Evolutionary conservation across 2,797 vertebrate species (phyloP).

Genomic region (Echiichthys vipera): DNA sequence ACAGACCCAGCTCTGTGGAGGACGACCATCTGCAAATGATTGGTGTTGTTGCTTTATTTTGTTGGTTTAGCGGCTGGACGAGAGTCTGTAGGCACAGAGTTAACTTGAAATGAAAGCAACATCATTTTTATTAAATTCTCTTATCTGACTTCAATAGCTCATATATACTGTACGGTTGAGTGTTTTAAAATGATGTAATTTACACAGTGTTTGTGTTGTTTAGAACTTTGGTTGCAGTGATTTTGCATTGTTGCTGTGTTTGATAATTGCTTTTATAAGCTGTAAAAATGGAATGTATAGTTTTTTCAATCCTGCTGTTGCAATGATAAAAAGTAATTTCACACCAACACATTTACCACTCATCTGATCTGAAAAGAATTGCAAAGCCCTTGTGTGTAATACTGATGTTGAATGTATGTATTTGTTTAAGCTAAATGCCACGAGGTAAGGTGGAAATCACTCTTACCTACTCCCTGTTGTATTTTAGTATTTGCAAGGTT

Average conservation of each 20-base stretch:
- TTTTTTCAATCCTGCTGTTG: not conserved
- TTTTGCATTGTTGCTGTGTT: conserved; percentile 19
- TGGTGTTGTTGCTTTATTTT: not conserved
- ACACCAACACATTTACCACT: conserved; percentile 5
- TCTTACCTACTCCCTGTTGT: conserved; percentile 51
- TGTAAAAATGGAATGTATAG: not conserved
- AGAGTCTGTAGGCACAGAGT: not conserved
- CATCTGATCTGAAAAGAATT: conserved; percentile 8
- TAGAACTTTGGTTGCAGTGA: not conserved
- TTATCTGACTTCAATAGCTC: not conserved
- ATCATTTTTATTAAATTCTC: not conserved
- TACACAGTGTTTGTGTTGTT: not conserved
- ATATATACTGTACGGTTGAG: not conserved
- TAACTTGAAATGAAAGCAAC: conserved; percentile 1
- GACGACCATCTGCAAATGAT: no score
- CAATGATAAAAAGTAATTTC: not conserved
- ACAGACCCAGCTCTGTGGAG: no score
- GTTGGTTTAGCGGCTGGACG: not conserved
- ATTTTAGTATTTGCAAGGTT: conserved; percentile 32
- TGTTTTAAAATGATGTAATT: conserved; percentile 4
- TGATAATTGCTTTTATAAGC: not conserved
- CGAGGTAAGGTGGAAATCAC: conserved; percentile 26
- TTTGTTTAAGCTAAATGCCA: conserved; percentile 50
- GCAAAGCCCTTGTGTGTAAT: conserved; percentile 9
- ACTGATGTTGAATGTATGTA: conserved; percentile 15